Base-by-base conservation (phyloP, 2,113 vertebrate species). In the Plotosus lineatus region DNA sequence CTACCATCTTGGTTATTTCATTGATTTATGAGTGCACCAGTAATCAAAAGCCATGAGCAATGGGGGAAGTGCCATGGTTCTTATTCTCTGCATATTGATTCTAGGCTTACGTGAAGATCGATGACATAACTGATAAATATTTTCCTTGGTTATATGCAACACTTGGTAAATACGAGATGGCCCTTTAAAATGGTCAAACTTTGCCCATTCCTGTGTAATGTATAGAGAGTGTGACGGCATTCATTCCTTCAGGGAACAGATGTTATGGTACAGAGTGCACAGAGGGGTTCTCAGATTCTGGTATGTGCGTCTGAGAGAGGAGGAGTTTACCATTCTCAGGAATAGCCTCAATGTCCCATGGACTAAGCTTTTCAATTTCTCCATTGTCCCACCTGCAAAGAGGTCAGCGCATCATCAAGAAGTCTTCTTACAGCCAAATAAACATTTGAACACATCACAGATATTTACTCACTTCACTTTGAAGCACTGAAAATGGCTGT, bases 401-500 rank as follows among this genome's bases (percentile, higher is more conserved):
- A 85, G 78, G 78, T 69, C 40, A 83, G 1, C 68, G 72, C 46
- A 31, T 66, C 28, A 81, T 17, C 42, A 33, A 68, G 21, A 11
- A 21, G 5, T 33, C 40, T 42, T 11, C 33, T 15, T 0, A 78
- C 53, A 33, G 14, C 3, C 44, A 38, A 6, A 40, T 0, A 72
- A 60, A 58, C 33, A 42, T 48, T 6, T 21, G 23, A 8, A 9
- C 15, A 33, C 36, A 23, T 11, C 7, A 31, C n/a, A 42, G 14
- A 28, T 23, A 44, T 15, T 23, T 14, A 79, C 91, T 56, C 75
- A 99, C 98, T 95, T 95, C 87, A 99, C 98, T 92, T 95, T 93
- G 77, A 98, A 98, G 88, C 97, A 98, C 91, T 99, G 98, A 88
- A 99, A 99, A 82, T 96, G 96, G 83, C 98, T 98, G 87, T 99